These are phyloP conservation scores for Autographa gamma DNA, from an alignment of 2,888 invertebrate species.

Conservation along the genomic window DNA sequence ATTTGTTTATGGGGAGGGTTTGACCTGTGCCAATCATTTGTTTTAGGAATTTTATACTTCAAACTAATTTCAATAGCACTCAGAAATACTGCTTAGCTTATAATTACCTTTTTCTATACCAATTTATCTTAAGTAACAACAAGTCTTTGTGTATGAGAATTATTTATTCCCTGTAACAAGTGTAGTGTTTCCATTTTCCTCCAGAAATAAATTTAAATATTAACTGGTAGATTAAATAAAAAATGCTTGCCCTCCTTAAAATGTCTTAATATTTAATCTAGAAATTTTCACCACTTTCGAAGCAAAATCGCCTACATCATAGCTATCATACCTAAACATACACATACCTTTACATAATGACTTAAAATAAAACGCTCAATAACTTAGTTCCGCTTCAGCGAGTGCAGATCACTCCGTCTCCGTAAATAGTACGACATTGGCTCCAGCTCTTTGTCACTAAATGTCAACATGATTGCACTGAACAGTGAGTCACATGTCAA, in stretches of 20 bases:
- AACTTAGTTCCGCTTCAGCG: constrained; percentile 9
- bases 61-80: no score
- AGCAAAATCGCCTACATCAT: background rate
- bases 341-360: background rate
- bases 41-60: no score
- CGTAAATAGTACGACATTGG: background rate
- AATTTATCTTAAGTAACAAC: no score
- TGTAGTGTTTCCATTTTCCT: no score
- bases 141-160: no score
- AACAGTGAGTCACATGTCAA: background rate
- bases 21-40: background rate
- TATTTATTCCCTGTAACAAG: no score
- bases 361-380: constrained; percentile 9
- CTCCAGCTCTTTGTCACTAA: background rate
- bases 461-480: background rate
- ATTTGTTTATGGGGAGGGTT: background rate
- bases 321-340: background rate
- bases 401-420: background rate
- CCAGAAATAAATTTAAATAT: no score
- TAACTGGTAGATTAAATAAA: no score
- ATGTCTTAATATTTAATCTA: background rate
- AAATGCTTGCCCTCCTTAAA: background rate
- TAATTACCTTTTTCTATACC: no score
- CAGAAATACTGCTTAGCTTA: no score
- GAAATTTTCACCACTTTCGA: background rate